A percentile compares a stretch with the other conserved stretches of the same genome.
Evolutionary conservation across 2,797 vertebrate species (phyloP).

Genomic region (Podarcis siculus): DNA sequence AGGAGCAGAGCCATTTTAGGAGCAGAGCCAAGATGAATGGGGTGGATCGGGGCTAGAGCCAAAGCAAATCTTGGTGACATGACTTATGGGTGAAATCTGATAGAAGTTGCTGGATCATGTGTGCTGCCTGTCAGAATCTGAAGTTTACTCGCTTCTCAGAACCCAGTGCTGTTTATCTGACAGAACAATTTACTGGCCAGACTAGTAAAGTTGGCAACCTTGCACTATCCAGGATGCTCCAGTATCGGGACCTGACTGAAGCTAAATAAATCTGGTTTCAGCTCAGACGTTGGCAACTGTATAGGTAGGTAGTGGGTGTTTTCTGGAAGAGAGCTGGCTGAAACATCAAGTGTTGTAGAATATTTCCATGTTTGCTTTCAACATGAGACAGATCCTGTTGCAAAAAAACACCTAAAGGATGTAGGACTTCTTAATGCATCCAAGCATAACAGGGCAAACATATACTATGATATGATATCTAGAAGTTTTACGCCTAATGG

Average conservation of each 20-base stretch:
- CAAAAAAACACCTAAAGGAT: neutral
- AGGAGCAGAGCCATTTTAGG: neutral
- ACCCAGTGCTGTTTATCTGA: neutral
- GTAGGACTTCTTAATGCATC: neutral
- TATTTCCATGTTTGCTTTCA: slow-evolving; percentile 29
- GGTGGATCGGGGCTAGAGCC: no score
- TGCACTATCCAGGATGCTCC: neutral
- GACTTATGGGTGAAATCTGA: neutral
- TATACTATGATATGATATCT: slow-evolving; percentile 3
- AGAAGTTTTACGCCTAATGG: slow-evolving; percentile 52
- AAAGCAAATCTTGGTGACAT: neutral
- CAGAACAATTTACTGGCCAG: neutral
- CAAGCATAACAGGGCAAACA: slow-evolving; percentile 45
- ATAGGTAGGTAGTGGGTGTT: neutral
- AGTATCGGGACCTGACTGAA: no score
- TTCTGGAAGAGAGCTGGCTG: neutral
- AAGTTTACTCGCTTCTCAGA: neutral
- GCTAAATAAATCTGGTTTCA: fast-evolving
- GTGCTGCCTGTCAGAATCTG: neutral
- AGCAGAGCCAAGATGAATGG: neutral
- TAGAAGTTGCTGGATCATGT: neutral
- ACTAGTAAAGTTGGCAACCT: no score
- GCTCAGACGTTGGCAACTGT: neutral
- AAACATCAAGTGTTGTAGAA: neutral
- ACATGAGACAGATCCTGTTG: neutral